These are phyloP conservation scores for Melanophora roralis DNA, from an alignment of 2,888 invertebrate species.

Conservation along the genomic window DNA sequence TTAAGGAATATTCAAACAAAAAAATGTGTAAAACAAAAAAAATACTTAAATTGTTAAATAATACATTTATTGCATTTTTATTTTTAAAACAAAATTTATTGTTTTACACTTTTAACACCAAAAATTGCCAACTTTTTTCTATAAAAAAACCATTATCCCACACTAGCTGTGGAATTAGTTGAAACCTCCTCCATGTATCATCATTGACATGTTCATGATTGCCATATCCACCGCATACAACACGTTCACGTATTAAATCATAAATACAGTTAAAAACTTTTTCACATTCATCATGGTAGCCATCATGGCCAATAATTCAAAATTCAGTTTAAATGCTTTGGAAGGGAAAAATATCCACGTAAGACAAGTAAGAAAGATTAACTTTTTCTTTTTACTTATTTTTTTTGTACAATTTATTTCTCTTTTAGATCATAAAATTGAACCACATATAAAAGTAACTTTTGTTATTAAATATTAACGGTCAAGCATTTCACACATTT, in stretches of 20 bases:
- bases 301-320: constrained; percentile 30
- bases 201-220: not conserved
- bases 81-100: no score
- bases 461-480: constrained; percentile 34
- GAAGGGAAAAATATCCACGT: not conserved
- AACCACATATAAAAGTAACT: constrained; percentile 18
- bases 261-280: constrained; percentile 36
- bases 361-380: constrained; percentile 1
- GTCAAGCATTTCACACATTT: not conserved
- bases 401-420: not conserved
- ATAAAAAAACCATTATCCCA: no score
- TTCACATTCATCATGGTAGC: no score
- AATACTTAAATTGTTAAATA: no score
- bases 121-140: not conserved
- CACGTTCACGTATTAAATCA: constrained; percentile 20
- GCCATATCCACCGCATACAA: not conserved
- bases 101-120: no score
- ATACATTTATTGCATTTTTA: no score
- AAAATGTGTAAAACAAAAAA: no score
- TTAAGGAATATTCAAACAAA: no score
- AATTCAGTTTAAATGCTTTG: constrained; percentile 20
- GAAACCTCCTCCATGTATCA: not conserved
- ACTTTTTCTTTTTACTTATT: not conserved
- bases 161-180: not conserved
- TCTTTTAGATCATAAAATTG: constrained; percentile 13